Evolutionary conservation across 2,888 invertebrate species (phyloP), one percentile per base, ranked within the genome.

Genomic region (Drosophila putrida): DNA sequence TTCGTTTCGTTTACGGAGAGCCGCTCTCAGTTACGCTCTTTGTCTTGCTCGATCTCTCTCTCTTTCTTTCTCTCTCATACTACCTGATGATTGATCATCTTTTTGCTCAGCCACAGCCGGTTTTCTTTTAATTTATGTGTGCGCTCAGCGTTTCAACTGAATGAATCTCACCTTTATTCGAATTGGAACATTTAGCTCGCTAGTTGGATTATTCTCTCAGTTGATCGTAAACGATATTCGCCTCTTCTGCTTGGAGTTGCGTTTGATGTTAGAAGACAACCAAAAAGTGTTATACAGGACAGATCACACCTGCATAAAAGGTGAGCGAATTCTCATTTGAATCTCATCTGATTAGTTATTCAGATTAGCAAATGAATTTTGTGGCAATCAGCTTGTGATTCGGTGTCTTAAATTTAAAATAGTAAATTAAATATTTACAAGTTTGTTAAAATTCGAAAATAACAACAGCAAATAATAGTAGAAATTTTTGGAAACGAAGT

Each of bases 81-180:
- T 25, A 36, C 49, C 36, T 46, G 57, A 66, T 88, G 85, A 86
- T 86, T 82, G 87, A 86, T 86, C 85, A 88, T 86, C 75, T 78
- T 88, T 82, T 43, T 54, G 78, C 81, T 82, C 78, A 80, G 83
- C 88, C 80, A 76, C 63, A 84, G 83, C 83, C 88, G 83, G 83
- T 84, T 84, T 84, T 68, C 46, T 13, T 64, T 62, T 82, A 82
- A 88, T 88, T 85, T 88, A 85, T 83, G 80, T 82, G 65, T 82
- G 80, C 69, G 67, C 68, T 71, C 88, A 55, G 49, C 77, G 75
- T 59, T 71, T 50, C 76, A 53, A 20, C 64, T 75, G 75, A 88
- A 81, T 88, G 84, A 88, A 89, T 81, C 82, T 86, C 86, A 86
- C 88, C 86, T 82, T 70, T 65, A 66, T 82, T 86, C 86, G 72